phyloP scores from a whole-genome alignment of 2,113 vertebrate species.

The Panthera tigris region DNA sequence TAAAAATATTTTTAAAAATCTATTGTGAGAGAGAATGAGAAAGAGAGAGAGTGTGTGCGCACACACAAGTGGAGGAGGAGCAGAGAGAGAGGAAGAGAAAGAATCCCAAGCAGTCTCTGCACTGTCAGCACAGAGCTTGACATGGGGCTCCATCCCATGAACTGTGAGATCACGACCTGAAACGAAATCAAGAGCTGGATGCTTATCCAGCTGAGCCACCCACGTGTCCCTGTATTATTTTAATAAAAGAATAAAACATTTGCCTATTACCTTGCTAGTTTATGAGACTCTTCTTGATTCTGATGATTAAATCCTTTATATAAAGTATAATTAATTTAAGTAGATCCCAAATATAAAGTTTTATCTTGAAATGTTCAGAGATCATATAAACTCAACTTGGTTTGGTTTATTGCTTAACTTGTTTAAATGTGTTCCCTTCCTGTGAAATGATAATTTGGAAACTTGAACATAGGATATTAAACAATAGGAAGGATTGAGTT shows the following conservation, averaged over 20 bases:
- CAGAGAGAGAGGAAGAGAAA: too few relatives aligned
- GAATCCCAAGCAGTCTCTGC: too few relatives aligned
- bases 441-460: neutral
- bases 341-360: neutral
- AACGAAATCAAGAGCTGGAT: too few relatives aligned
- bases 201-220: too few relatives aligned
- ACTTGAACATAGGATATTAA: neutral
- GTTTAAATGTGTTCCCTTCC: neutral
- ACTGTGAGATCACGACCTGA: too few relatives aligned
- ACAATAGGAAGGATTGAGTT: neutral
- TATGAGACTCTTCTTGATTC: neutral
- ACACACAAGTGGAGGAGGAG: too few relatives aligned
- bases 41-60: too few relatives aligned
- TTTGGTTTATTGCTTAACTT: neutral
- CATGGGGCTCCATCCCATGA: too few relatives aligned
- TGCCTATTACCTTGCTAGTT: neutral
- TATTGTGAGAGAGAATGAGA: too few relatives aligned
- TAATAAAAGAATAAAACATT: neutral
- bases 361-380: neutral
- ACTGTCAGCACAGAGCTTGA: too few relatives aligned
- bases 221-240: neutral
- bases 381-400: neutral
- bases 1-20: too few relatives aligned
- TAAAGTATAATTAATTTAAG: neutral
- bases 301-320: neutral